A percentile compares a stretch with the other conserved stretches of the same genome.
These are phyloP conservation scores for Dicyrtoma fusca DNA, from an alignment of 2,888 invertebrate species.

Conservation along the genomic window DNA sequence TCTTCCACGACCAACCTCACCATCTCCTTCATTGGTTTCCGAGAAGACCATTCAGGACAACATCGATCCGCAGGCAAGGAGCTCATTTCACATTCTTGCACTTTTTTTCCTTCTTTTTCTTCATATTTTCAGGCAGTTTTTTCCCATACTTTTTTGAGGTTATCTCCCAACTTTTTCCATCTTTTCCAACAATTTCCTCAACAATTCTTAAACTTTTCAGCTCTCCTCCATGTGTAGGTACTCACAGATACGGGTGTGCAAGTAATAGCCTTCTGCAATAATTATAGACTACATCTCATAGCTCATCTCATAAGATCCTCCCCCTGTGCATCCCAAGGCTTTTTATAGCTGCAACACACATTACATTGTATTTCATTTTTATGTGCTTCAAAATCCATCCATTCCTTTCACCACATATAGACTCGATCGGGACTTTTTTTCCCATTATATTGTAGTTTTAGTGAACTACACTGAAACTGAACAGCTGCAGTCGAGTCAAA, in stretches of 20 bases:
- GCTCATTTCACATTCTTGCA: background rate
- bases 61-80: slow-evolving; percentile 51
- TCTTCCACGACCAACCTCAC: slow-evolving; percentile 79
- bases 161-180: background rate
- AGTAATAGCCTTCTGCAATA: too few relatives aligned
- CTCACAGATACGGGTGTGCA: background rate
- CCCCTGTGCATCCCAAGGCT: too few relatives aligned
- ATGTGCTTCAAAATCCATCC: too few relatives aligned
- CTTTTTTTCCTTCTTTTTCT: background rate
- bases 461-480: too few relatives aligned
- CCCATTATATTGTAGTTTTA: too few relatives aligned
- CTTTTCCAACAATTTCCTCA: background rate
- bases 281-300: too few relatives aligned
- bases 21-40: slow-evolving; percentile 87
- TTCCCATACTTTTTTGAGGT: background rate
- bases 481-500: too few relatives aligned
- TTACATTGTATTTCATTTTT: too few relatives aligned
- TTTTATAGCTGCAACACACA: too few relatives aligned
- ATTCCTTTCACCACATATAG: too few relatives aligned
- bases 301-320: too few relatives aligned
- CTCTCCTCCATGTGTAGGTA: background rate
- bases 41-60: slow-evolving; percentile 76
- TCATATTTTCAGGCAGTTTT: background rate
- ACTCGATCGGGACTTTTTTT: too few relatives aligned
- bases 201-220: background rate